Evolutionary conservation across 2,888 invertebrate genomes (phyloP).

Genomic region (Emmelina monodactyla): DNA sequence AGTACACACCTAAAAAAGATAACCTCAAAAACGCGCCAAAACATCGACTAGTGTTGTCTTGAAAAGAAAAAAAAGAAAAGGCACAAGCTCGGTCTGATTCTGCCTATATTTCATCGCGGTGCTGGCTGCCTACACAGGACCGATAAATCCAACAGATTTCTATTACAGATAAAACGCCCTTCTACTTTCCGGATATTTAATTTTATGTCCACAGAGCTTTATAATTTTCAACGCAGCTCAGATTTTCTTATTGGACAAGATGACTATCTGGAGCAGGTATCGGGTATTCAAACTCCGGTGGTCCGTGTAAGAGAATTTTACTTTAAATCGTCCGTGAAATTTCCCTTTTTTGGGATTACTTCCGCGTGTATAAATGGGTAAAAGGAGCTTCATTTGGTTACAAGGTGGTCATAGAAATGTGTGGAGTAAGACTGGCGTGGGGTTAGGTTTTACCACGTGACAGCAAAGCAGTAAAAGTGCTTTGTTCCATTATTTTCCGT

Average conservation of each 20-base stretch:
- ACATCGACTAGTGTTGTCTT: background rate
- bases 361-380: constrained; percentile 1
- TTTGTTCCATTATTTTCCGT: too few species aligned
- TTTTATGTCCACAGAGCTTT: constrained; percentile 1
- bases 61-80: background rate
- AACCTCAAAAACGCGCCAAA: background rate
- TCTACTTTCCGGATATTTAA: constrained; percentile 1
- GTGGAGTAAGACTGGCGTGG: too few species aligned
- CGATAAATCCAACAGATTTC: constrained; percentile 1
- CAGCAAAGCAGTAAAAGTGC: too few species aligned
- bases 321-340: constrained; percentile 1
- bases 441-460: too few species aligned
- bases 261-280: constrained; percentile 1
- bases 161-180: constrained; percentile 1
- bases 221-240: background rate
- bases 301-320: background rate
- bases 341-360: constrained; percentile 1
- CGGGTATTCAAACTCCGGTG: background rate
- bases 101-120: background rate
- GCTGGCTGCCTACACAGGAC: background rate
- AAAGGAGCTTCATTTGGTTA: too few species aligned
- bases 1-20: background rate
- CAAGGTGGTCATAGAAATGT: too few species aligned
- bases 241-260: constrained; percentile 1
- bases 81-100: background rate